Percentiles rank a stretch among this genome's conserved stretches.
These are phyloP conservation scores for Acromyrmex echinatior DNA, from an alignment of 1,140 invertebrate genomes.

Conservation along the genomic window DNA sequence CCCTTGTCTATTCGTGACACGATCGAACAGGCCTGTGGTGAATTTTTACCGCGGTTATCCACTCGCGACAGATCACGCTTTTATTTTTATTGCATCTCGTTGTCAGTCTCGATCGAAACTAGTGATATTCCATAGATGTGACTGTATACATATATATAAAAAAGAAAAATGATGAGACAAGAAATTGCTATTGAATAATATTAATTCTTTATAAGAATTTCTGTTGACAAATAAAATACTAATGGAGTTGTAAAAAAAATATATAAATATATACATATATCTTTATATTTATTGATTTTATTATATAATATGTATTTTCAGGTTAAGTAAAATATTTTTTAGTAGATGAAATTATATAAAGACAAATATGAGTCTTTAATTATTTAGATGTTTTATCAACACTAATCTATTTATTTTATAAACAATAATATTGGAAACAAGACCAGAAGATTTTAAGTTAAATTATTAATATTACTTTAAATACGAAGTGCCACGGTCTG, in stretches of 20 bases:
- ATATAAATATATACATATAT: too few relatives aligned
- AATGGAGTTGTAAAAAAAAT: neutral
- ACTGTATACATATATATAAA: neutral
- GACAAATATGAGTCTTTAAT: neutral
- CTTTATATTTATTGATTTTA: too few relatives aligned
- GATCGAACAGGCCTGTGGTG: neutral
- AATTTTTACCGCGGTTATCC: neutral
- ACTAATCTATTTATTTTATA: neutral
- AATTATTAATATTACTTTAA: too few relatives aligned
- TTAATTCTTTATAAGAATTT: neutral
- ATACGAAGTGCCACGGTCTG: too few relatives aligned
- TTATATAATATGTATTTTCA: too few relatives aligned
- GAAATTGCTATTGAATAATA: neutral
- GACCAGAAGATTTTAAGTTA: too few relatives aligned
- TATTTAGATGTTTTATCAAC: neutral
- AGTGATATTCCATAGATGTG: neutral
- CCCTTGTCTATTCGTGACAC: neutral
- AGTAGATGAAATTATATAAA: too few relatives aligned
- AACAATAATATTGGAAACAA: too few relatives aligned
- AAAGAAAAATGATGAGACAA: neutral
- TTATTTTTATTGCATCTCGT: neutral
- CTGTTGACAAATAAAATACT: neutral
- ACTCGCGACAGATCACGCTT: neutral
- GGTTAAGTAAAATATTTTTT: too few relatives aligned
- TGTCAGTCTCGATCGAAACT: neutral